These are phyloP conservation scores for Notarius quadriscutis DNA, from an alignment of 2,113 vertebrate genomes.

Conservation along the genomic window DNA sequence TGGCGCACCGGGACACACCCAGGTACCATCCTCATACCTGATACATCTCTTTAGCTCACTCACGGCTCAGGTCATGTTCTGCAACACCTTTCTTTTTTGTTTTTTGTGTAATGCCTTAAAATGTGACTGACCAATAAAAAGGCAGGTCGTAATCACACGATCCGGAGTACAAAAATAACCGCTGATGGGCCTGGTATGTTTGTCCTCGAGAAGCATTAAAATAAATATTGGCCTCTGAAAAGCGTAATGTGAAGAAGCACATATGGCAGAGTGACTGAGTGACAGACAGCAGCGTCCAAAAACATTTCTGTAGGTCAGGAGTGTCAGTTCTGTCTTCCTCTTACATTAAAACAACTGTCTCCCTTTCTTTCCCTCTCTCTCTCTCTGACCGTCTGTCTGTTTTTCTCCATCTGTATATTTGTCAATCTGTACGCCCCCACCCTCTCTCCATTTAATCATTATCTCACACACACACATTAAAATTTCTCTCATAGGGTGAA, in stretches of 20 bases:
- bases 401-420: not conserved
- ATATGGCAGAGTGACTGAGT: not conserved
- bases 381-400: not conserved
- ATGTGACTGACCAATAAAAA: not conserved
- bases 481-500: too few relatives aligned
- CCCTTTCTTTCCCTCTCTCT: not conserved
- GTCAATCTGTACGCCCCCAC: not conserved
- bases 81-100: not conserved
- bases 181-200: not conserved
- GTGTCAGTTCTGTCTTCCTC: not conserved
- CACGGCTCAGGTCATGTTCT: not conserved
- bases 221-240: not conserved
- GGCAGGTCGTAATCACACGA: not conserved
- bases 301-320: not conserved
- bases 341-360: not conserved
- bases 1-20: slow-evolving; percentile 73
- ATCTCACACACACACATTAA: too few relatives aligned
- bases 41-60: not conserved
- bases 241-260: not conserved
- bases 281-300: not conserved
- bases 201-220: not conserved
- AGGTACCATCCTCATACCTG: slow-evolving; percentile 58
- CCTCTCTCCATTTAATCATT: not conserved
- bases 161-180: not conserved
- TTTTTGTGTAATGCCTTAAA: not conserved